These are phyloP conservation scores for Tortrix viridana DNA, from an alignment of 2,888 invertebrate species.

Conservation along the genomic window DNA sequence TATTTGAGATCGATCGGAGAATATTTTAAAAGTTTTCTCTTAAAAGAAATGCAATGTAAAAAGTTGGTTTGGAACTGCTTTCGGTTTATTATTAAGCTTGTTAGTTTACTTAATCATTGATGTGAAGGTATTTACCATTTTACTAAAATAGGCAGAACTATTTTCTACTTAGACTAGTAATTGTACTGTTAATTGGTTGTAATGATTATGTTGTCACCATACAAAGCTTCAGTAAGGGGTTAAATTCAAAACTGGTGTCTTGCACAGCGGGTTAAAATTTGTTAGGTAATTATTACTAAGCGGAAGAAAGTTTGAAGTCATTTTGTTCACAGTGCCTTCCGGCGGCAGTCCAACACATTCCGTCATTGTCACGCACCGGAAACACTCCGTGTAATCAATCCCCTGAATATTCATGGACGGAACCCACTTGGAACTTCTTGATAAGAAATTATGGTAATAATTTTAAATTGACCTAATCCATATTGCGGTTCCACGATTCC, in stretches of 20 bases:
- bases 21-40: conserved; percentile 56
- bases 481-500: conserved; percentile 62
- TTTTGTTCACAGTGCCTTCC: conserved; percentile 8
- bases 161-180: no score
- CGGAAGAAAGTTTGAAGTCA: conserved; percentile 3
- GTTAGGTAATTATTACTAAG: not conserved
- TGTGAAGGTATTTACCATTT: no score
- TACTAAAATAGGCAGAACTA: no score
- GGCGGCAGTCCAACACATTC: conserved; percentile 16
- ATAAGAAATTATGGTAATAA: conserved; percentile 76
- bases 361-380: conserved; percentile 31
- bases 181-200: no score
- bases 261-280: no score
- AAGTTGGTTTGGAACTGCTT: conserved; percentile 6
- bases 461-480: conserved; percentile 77
- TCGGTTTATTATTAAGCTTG: no score
- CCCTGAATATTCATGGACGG: conserved; percentile 67
- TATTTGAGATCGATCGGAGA: conserved; percentile 59
- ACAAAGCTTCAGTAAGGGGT: not conserved
- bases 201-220: no score
- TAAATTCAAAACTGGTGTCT: not conserved
- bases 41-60: conserved; percentile 1
- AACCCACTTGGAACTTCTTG: conserved; percentile 67
- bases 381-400: conserved; percentile 34
- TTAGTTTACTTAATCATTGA: no score